phyloP scores from a whole-genome alignment of 2,888 invertebrate species.

The Neoascia interrupta region DNA sequence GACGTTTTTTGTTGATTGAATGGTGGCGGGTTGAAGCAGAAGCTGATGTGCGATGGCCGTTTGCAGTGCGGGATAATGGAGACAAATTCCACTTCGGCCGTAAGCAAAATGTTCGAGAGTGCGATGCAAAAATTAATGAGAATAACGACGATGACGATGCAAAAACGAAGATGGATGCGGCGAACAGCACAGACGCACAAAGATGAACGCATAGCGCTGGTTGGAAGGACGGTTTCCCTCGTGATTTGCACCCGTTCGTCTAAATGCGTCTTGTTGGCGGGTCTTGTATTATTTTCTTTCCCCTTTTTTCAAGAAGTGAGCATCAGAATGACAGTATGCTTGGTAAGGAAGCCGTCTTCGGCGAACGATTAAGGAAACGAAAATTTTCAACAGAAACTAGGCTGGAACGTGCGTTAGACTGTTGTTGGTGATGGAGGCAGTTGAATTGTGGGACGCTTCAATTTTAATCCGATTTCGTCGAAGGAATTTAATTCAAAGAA shows the following conservation, averaged over 20 bases:
- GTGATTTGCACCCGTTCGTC: constrained; percentile 55
- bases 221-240: constrained; percentile 44
- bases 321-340: constrained; percentile 36
- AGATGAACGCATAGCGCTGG: constrained; percentile 44
- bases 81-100: constrained; percentile 62
- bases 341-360: constrained; percentile 27
- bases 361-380: constrained; percentile 1
- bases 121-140: constrained; percentile 68
- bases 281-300: constrained; percentile 15
- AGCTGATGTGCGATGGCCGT: constrained; percentile 39
- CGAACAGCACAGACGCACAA: neutral
- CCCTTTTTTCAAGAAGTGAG: constrained; percentile 8
- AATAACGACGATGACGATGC: constrained; percentile 33
- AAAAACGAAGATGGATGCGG: neutral
- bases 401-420: constrained; percentile 23
- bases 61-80: constrained; percentile 54
- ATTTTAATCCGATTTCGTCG: too few species aligned
- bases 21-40: constrained; percentile 38
- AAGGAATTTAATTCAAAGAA: too few species aligned
- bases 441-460: too few species aligned
- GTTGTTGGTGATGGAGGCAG: too few species aligned
- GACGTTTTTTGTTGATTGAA: constrained; percentile 26
- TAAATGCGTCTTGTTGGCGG: constrained; percentile 46
- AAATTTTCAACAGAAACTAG: constrained; percentile 33
- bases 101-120: constrained; percentile 58